Percentiles rank a stretch among this genome's conserved stretches.
Conservation (phyloP, 2,888 invertebrate species). For the Hyppa rectilinea region DNA sequence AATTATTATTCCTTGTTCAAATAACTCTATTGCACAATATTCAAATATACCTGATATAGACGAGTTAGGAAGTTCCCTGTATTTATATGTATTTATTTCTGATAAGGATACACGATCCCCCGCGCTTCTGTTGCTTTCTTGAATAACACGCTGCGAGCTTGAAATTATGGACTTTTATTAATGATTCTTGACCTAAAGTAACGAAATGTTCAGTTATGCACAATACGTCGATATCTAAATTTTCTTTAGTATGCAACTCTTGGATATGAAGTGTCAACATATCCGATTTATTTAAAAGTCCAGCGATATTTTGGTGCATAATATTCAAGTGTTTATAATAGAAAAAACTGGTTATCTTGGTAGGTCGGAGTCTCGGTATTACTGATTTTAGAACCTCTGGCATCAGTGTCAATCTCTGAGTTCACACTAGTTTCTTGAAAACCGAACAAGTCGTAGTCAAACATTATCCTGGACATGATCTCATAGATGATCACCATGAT, state of each 20-base stretch:
- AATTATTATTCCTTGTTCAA: constrained; percentile 2
- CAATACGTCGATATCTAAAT: not conserved
- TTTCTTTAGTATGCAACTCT: not conserved
- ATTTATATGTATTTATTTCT: too few relatives aligned
- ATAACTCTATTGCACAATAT: not conserved
- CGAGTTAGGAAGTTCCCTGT: too few relatives aligned
- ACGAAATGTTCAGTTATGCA: not conserved
- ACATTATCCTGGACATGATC: not conserved
- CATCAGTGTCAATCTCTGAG: not conserved
- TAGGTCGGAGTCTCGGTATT: too few relatives aligned
- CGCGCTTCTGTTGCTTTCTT: too few relatives aligned
- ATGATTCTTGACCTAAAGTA: not conserved
- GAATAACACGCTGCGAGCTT: not conserved
- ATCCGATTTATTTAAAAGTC: not conserved
- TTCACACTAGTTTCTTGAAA: not conserved
- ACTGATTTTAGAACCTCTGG: too few relatives aligned
- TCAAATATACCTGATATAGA: too few relatives aligned
- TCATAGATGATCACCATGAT: too few relatives aligned
- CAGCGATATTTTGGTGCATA: not conserved
- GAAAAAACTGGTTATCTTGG: too few relatives aligned
- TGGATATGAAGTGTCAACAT: not conserved
- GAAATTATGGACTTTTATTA: not conserved
- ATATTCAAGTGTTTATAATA: not conserved
- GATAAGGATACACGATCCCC: too few relatives aligned
- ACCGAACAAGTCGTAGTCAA: not conserved